Evolutionary conservation across 2,888 invertebrate genomes (phyloP), one percentile per base, ranked within the genome.

Genomic region (Hesperia comma): DNA sequence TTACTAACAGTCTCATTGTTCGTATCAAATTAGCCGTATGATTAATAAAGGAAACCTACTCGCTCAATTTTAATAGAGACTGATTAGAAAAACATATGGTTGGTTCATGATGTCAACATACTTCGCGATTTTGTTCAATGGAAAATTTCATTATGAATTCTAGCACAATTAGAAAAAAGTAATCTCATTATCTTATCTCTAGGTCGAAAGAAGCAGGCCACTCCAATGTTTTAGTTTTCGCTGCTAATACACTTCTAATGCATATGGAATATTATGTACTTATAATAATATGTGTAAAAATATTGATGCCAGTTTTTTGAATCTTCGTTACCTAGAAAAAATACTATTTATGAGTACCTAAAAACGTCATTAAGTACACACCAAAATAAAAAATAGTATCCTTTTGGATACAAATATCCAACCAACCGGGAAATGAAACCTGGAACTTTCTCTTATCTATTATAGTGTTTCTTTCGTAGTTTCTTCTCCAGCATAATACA

Each of bases 1-100:
- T 32, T 74, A 70, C 74, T 71, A 74, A 70, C 74, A 73, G 72
- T 71, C 70, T 74, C 72, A 81, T 79, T 82, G 83, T 85, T 85
- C 77, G 76, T 78, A 88, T 87, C 85, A 82, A 88, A 88, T 86
- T 84, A 84, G 77, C 80, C 84, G 82, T 84, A 79, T 84, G 83
- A 89, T 89, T 86, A 84, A 84, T 84, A 80, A 82, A 81, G 87
- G 87, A 86, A 90, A 86, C 75, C 79, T 79, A 79, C 78, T 79
- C 73, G 75, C 72, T 76, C 80, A 76, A 70, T 77, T 79, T 79
- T 74, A 75, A 70, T 74, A 75, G 79, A 53, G 12, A 21, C 32
- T n/a, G 53, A n/a, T 53, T 53, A 26, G 53, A 21, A 53, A 32
- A 32, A 53, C 53, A 26, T 26, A 53, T 51, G 51, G 15, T 46